Evolutionary conservation across 2,113 vertebrate genomes (phyloP).

Genomic region (Boleophthalmus pectinirostris): DNA sequence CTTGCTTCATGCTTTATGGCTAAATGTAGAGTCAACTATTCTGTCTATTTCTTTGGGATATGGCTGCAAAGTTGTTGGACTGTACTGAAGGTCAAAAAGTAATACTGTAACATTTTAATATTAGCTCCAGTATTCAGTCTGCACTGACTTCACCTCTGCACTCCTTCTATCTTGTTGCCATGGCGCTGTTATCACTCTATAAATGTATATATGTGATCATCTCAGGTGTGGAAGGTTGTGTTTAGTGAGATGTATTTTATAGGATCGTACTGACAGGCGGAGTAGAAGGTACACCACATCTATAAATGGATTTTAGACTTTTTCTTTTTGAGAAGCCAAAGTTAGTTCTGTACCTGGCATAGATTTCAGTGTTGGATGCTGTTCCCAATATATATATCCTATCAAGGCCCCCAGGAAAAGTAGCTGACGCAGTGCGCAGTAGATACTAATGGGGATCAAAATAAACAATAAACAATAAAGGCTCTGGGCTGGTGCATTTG

Average conservation of each 20-base stretch:
- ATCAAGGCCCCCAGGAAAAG: too few species aligned
- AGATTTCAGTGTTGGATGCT: too few species aligned
- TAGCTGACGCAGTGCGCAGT: too few species aligned
- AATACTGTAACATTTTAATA: background rate
- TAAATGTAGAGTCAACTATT: too few species aligned
- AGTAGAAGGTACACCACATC: background rate
- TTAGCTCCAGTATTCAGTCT: background rate
- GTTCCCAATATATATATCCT: too few species aligned
- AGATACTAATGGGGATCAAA: too few species aligned
- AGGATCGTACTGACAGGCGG: background rate
- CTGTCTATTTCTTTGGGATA: background rate
- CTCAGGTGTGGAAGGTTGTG: background rate
- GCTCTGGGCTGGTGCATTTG: too few species aligned
- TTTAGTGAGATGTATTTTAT: background rate
- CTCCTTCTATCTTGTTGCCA: background rate
- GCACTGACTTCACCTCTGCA: background rate
- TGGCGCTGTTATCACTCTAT: background rate
- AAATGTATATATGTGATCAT: background rate
- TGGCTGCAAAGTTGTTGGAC: background rate
- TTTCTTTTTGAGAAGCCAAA: background rate
- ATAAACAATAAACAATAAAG: too few species aligned
- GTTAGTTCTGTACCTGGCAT: background rate
- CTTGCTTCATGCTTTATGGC: too few species aligned
- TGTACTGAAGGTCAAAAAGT: background rate
- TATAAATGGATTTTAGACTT: background rate